Evolutionary conservation across 1,140 invertebrate genomes (phyloP), one percentile per base, ranked within the genome.

Genomic region (Pseudomyrmex concolor): DNA sequence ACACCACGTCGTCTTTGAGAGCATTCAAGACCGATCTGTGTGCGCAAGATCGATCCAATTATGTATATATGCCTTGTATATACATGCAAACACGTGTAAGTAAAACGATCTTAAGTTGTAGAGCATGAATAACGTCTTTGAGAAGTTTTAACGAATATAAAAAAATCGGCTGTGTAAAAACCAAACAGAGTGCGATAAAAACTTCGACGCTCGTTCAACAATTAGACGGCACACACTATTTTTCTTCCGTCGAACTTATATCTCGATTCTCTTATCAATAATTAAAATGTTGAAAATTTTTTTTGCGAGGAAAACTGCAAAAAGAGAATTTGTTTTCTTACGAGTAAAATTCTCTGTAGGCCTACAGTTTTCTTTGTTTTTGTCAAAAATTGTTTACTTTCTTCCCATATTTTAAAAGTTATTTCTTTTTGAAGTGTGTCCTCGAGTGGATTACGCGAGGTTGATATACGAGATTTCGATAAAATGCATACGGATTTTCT

Each of bases 281-380:
- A 45, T 64, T 55, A 82, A 86, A 13, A 8, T 68, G n/a, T 60
- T n/a, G 4, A n/a, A 62, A 67, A 62, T 54, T 85, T 77, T 9
- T 34, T 60, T 45, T 66, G 17, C 43, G 48, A 60, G 63, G 67
- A 25, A 43, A 84, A 64, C 71, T n/a, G 55, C 45, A 5, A 78
- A 72, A 72, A 10, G 59, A 83, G 55, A 64, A 54, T 51, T 70
- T 22, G 17, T 77, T 51, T 83, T 66, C 59, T 34, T 13, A 60
- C 59, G 70, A 80, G 59, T 78, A 57, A 83, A 68, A 62, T 22
- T 83, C 78, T 87, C 62, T 57, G 57, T 85, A 90, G 81, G 74
- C 77, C 86, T 87, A 84, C 34, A 34, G 34, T 34, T 34, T 34
- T 7, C 1, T 4, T 34, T 34, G 5, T 34, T 4, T 34, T 51